Conservation (phyloP, 2,113 vertebrate genomes). For the Otis tarda region DNA sequence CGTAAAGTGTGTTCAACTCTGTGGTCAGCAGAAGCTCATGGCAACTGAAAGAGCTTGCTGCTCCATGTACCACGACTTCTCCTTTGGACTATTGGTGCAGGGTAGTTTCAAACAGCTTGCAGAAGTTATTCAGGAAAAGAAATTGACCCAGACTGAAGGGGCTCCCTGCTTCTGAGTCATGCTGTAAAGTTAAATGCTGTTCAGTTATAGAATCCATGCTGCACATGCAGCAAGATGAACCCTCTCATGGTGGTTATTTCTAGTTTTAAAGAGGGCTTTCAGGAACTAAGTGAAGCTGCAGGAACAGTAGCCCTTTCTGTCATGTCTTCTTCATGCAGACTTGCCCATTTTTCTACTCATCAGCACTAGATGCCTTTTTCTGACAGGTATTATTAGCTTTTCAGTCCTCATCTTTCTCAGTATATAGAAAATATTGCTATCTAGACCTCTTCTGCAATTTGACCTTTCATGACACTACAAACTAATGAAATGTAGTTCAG, state of each 20-base stretch:
- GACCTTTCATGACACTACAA: neutral
- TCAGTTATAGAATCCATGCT: neutral
- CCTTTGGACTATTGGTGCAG: neutral
- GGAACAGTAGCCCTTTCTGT: neutral
- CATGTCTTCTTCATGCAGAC: neutral
- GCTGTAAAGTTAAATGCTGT: no score
- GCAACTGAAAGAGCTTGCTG: neutral
- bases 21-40: neutral
- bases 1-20: neutral
- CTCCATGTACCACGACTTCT: neutral
- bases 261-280: neutral
- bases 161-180: neutral
- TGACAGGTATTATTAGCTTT: neutral
- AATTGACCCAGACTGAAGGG: neutral
- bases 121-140: neutral
- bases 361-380: neutral
- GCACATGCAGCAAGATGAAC: rapidly evolving
- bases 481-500: neutral
- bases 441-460: neutral
- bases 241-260: neutral
- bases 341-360: neutral
- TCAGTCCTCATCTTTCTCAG: neutral
- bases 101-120: neutral
- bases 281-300: neutral
- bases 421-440: neutral